phyloP scores from a whole-genome alignment of 2,113 vertebrate species.

The Centrocercus urophasianus region DNA sequence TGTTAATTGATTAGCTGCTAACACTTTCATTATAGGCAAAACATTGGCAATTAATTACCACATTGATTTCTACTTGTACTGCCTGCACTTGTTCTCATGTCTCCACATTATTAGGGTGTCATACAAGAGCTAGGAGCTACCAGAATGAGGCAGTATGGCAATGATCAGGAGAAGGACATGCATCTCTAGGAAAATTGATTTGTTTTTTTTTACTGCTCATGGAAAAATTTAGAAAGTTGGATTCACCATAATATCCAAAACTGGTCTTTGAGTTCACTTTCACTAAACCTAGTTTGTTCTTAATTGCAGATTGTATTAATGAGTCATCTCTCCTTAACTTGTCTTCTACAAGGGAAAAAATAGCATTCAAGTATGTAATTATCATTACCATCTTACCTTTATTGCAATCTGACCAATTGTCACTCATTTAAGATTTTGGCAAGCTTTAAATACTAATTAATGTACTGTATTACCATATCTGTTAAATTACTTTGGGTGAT shows the following conservation, averaged over 20 bases:
- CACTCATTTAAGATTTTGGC: background rate
- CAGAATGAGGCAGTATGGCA: background rate
- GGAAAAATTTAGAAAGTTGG: background rate
- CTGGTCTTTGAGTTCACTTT: background rate
- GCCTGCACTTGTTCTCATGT: background rate
- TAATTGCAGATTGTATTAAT: background rate
- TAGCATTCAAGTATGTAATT: background rate
- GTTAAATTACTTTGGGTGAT: background rate
- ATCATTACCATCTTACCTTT: background rate
- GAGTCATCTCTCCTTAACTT: background rate
- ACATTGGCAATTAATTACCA: background rate
- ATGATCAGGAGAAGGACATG: background rate
- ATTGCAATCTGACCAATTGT: background rate
- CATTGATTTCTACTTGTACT: background rate
- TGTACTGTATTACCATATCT: background rate
- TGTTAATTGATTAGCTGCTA: background rate
- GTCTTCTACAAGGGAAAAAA: background rate
- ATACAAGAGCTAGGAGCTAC: background rate
- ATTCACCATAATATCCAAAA: background rate
- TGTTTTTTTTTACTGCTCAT: background rate
- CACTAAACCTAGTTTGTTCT: background rate
- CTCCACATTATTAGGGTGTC: background rate
- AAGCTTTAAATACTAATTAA: slow-evolving; percentile 5
- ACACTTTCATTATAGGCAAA: background rate
- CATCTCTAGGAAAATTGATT: background rate